Base-by-base conservation (phyloP, 2,888 invertebrate species). In the Anthophora plumipes region DNA sequence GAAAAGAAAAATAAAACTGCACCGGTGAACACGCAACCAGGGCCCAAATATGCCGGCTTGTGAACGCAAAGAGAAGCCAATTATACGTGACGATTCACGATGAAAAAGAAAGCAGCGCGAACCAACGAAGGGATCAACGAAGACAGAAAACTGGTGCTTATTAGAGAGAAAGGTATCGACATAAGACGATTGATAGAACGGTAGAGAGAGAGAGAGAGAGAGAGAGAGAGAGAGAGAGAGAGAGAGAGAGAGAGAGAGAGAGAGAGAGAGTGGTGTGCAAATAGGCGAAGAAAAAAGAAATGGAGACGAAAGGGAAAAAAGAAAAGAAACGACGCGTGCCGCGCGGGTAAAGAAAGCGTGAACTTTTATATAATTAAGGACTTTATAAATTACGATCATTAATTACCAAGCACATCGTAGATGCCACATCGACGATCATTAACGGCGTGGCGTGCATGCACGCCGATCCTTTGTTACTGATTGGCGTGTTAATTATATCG, bases 331-430 rank as follows among this genome's bases (percentile, higher is more conserved):
- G 81, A 84, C 85, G 84, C 81, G 85, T 83, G 85, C 82, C 84
- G 55, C 17, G 66, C n/a, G 66, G 68, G 77, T 73, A 81, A 85
- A 86, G 89, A 90, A 90, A 90, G 90, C 89, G 90, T 89, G 80
- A 89, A 90, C 84, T 88, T 90, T 88, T 86, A 87, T 83, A 88
- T 90, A 89, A 85, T 90, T 90, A 89, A 83, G 69, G 68, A 78
- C 78, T 77, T 82, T 84, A 85, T 86, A 86, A 86, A 86, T 85
- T 80, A 77, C 84, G 83, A 82, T 87, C 89, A 83, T 90, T 90
- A 90, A 82, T 84, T 80, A 77, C 48, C 75, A 31, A 68, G 75
- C 74, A 37, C 74, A 66, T 78, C 77, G 79, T 57, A 68, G 59
- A 52, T 43, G 50, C 64, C 37, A 57, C 54, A 54, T 68, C 77